Percentiles rank a stretch among this genome's conserved stretches.
These are phyloP conservation scores for Dendrolimus punctatus DNA, from an alignment of 1,140 invertebrate genomes.

Conservation along the genomic window DNA sequence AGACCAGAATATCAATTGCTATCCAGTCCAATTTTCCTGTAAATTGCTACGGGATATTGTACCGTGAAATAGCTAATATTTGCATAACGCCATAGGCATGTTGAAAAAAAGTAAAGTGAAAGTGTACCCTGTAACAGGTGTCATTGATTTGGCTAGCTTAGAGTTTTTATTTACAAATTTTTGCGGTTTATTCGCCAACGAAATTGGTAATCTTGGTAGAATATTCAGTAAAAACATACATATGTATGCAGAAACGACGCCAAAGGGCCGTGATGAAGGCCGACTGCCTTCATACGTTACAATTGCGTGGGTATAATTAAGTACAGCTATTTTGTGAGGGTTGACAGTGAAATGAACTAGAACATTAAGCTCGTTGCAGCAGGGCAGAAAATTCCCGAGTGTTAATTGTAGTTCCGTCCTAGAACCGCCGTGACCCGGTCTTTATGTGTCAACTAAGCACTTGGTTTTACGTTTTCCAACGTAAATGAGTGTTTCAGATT, in stretches of 20 bases:
- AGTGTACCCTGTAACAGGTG: conserved; percentile 37
- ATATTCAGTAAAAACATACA: conserved; percentile 3
- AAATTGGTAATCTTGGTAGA: conserved; percentile 19
- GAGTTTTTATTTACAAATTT: conserved; percentile 13
- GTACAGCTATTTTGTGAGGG: conserved; percentile 6
- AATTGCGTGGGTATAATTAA: conserved; percentile 6
- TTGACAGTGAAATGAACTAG: conserved; percentile 17
- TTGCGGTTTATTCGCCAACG: conserved; percentile 9
- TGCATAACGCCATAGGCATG: conserved; percentile 36
- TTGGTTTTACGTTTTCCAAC: no score
- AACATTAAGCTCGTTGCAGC: conserved; percentile 14
- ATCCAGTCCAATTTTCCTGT: conserved; percentile 42
- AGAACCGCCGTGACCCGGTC: conserved; percentile 5
- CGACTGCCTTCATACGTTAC: not conserved
- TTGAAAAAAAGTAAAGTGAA: conserved; percentile 37
- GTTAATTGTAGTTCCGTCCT: conserved; percentile 18
- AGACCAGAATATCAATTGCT: conserved; percentile 46
- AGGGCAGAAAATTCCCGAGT: conserved; percentile 14
- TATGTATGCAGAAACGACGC: conserved; percentile 5
- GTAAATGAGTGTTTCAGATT: no score
- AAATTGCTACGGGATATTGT: conserved; percentile 45
- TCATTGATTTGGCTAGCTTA: conserved; percentile 31
- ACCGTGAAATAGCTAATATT: conserved; percentile 41
- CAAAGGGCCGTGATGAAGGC: not conserved
- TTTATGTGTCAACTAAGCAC: conserved; percentile 1